A percentile compares a stretch with the other conserved stretches of the same genome.
phyloP scores from a whole-genome alignment of 2,113 vertebrate genomes.

The Chrysochloris asiatica region DNA sequence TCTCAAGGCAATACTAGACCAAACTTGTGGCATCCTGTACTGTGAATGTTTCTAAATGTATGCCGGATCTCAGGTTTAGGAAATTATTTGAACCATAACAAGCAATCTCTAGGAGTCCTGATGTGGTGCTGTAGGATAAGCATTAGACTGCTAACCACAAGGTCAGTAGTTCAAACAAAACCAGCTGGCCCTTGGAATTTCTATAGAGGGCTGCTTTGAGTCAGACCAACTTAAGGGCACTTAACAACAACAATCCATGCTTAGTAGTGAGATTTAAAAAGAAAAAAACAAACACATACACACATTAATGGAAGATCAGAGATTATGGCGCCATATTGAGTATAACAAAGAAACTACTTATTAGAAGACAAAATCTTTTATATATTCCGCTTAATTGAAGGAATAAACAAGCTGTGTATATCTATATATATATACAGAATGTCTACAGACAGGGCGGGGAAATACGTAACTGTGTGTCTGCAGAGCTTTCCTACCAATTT shows the following conservation, averaged over 20 bases:
- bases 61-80: background rate
- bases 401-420: conserved; percentile 50
- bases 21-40: background rate
- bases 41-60: conserved; percentile 40
- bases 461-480: conserved; percentile 33
- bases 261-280: conserved; percentile 41
- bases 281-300: too few species aligned
- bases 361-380: conserved; percentile 52
- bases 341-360: conserved; percentile 58
- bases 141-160: too few species aligned
- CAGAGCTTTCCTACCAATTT: background rate
- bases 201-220: too few species aligned
- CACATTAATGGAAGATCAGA: conserved; percentile 56
- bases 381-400: conserved; percentile 60
- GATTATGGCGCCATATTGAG: background rate
- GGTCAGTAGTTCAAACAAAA: too few species aligned
- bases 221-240: too few species aligned
- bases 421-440: background rate
- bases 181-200: too few species aligned
- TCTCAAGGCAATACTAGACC: background rate
- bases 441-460: conserved; percentile 12
- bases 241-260: too few species aligned
- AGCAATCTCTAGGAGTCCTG: background rate
- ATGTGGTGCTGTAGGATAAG: too few species aligned
- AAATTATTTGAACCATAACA: conserved; percentile 40